A percentile compares a stretch with the other conserved stretches of the same genome.
phyloP scores from a whole-genome alignment of 1,140 invertebrate genomes.

The Drosophila bifasciata region DNA sequence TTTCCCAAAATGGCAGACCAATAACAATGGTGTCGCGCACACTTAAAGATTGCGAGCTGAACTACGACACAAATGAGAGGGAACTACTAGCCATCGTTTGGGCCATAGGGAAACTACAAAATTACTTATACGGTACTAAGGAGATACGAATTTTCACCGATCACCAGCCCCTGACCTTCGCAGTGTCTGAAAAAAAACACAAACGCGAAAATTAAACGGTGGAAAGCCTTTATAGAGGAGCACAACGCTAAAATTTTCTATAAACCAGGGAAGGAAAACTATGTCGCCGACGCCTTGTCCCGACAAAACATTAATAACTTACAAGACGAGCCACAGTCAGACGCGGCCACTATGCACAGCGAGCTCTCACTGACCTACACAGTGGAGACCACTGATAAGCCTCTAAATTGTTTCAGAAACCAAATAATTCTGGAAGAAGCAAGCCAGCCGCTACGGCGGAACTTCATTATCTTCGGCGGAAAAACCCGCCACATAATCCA shows the following conservation, averaged over 20 bases:
- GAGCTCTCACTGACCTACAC: conserved; percentile 13
- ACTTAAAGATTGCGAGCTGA: conserved; percentile 10
- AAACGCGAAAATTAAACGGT: conserved; percentile 12
- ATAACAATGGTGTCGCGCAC: conserved; percentile 29
- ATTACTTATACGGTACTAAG: conserved; percentile 16
- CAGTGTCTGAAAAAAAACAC: conserved; percentile 25
- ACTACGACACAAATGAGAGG: no score
- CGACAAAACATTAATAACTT: conserved; percentile 12
- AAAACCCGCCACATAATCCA: conserved; percentile 14
- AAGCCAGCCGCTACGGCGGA: neutral
- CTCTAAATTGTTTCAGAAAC: conserved; percentile 27
- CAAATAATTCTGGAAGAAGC: conserved; percentile 31
- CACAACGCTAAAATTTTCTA: conserved; percentile 29
- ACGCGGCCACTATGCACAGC: conserved; percentile 17
- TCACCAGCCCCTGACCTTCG: conserved; percentile 24
- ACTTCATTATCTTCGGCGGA: conserved; percentile 8
- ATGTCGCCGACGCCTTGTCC: conserved; percentile 18
- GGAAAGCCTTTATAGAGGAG: conserved; percentile 38
- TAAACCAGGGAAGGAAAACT: conserved; percentile 24
- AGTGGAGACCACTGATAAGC: conserved; percentile 16
- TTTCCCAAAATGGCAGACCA: conserved; percentile 15
- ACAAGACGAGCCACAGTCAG: conserved; percentile 6
- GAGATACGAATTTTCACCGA: conserved; percentile 17
- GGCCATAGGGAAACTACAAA: conserved; percentile 13
- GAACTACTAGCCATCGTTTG: conserved; percentile 24